Evolutionary conservation across 2,797 vertebrate genomes (phyloP).

Genomic region (Xenentodon cancila): DNA sequence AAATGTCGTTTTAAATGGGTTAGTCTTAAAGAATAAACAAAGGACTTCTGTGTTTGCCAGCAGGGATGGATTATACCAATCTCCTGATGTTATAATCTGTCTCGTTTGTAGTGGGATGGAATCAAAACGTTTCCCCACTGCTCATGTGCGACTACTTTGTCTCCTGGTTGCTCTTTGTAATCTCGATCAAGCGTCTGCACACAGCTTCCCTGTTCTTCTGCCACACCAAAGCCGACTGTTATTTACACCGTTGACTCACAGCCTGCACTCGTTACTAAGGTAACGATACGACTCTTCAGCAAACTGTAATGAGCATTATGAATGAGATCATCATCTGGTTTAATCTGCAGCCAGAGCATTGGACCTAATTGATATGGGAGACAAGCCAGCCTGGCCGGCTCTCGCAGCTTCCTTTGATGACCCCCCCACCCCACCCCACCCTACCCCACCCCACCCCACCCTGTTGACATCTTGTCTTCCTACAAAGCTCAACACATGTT

Average conservation of each 20-base stretch:
- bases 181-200: too few relatives aligned
- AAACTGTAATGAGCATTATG: slow-evolving; percentile 62
- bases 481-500: slow-evolving; percentile 19
- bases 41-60: slow-evolving; percentile 28
- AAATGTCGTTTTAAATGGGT: slow-evolving; percentile 29
- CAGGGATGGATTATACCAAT: slow-evolving; percentile 61
- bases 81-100: slow-evolving; percentile 57
- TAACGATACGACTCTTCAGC: slow-evolving; percentile 60
- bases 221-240: not conserved
- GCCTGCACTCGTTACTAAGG: slow-evolving; percentile 38
- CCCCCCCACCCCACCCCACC: slow-evolving; percentile 4
- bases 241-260: slow-evolving; percentile 42
- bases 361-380: slow-evolving; percentile 39
- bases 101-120: slow-evolving; percentile 22
- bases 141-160: slow-evolving; percentile 29
- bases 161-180: slow-evolving; percentile 3
- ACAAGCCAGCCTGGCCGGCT: slow-evolving; percentile 16
- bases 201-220: too few relatives aligned
- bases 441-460: too few relatives aligned
- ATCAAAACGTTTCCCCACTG: slow-evolving; percentile 16
- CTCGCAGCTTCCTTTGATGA: slow-evolving; percentile 24
- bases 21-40: slow-evolving; percentile 36
- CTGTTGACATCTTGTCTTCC: slow-evolving; percentile 20
- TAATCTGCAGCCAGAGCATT: slow-evolving; percentile 46
- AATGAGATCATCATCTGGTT: slow-evolving; percentile 69